Conservation (phyloP, 2,888 invertebrate genomes). For the Brachyopa scutellaris region DNA sequence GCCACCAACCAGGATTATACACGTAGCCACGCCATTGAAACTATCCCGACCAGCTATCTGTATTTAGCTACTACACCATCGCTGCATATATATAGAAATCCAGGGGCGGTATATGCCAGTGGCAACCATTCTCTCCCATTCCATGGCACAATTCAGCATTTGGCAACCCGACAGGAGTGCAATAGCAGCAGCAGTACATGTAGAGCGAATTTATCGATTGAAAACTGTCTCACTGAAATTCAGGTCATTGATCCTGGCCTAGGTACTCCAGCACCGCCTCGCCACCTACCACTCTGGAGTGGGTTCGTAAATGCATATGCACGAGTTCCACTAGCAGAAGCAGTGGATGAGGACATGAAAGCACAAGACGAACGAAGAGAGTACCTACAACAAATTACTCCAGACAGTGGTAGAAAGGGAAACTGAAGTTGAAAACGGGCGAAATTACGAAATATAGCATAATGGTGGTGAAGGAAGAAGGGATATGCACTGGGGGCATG, state of each 20-base stretch:
- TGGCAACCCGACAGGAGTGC: slow-evolving; percentile 29
- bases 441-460: slow-evolving; percentile 29
- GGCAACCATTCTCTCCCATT: slow-evolving; percentile 15
- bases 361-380: slow-evolving; percentile 25
- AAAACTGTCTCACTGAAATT: slow-evolving; percentile 81
- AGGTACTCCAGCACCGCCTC: slow-evolving; percentile 24
- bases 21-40: slow-evolving; percentile 21
- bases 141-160: slow-evolving; percentile 53
- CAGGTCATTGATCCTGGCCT: slow-evolving; percentile 80
- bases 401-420: slow-evolving; percentile 81
- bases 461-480: slow-evolving; percentile 68
- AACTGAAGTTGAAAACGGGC: slow-evolving; percentile 73
- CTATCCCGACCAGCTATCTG: slow-evolving; percentile 26
- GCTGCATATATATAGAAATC: slow-evolving; percentile 1
- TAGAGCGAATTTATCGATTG: slow-evolving; percentile 81
- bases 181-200: slow-evolving; percentile 73
- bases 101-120: background rate
- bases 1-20: slow-evolving; percentile 10
- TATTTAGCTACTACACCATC: background rate
- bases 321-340: slow-evolving; percentile 26
- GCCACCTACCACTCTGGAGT: slow-evolving; percentile 57
- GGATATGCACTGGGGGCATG: slow-evolving; percentile 61
- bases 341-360: slow-evolving; percentile 2
- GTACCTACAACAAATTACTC: slow-evolving; percentile 56
- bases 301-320: slow-evolving; percentile 73